Conservation (phyloP, 1,140 invertebrate genomes). For the Zaprionus tsacasi region DNA sequence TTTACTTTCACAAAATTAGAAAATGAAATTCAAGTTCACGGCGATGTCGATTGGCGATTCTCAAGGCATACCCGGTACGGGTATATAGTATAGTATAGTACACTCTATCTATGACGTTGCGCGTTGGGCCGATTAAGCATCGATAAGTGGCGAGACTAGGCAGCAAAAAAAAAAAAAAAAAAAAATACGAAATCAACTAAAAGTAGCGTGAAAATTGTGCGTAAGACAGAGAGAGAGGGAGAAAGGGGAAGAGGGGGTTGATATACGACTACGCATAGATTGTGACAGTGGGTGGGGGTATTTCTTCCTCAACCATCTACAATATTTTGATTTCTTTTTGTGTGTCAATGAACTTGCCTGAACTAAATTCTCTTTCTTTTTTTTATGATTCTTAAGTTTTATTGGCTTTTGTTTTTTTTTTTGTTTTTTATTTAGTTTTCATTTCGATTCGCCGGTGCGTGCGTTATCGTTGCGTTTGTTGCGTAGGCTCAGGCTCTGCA, state of each 20-base stretch:
- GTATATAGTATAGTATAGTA: neutral
- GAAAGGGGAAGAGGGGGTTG: neutral
- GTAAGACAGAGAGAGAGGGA: neutral
- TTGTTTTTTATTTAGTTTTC: constrained; percentile 51
- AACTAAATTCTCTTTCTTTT: constrained; percentile 72
- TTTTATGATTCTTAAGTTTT: constrained; percentile 56
- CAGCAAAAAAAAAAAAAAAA: neutral
- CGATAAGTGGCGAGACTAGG: constrained; percentile 39
- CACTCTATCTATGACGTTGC: constrained; percentile 25
- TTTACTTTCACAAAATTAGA: constrained; percentile 58
- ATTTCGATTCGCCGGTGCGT: constrained; percentile 53
- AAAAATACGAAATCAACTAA: constrained; percentile 1
- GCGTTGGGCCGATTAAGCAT: constrained; percentile 13
- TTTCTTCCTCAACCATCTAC: constrained; percentile 15
- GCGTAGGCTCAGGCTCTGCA: constrained; percentile 58
- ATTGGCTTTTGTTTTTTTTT: constrained; percentile 54
- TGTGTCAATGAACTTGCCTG: constrained; percentile 77
- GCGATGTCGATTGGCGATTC: constrained; percentile 35
- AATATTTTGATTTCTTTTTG: constrained; percentile 78
- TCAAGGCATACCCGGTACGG: neutral
- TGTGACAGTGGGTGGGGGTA: constrained; percentile 13
- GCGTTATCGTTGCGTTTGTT: constrained; percentile 62
- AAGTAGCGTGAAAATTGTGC: constrained; percentile 23
- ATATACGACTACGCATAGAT: constrained; percentile 34
- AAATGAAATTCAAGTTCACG: constrained; percentile 76